Evolutionary conservation across 2,113 vertebrate genomes (phyloP).

Genomic region (Eubucco bourcierii): DNA sequence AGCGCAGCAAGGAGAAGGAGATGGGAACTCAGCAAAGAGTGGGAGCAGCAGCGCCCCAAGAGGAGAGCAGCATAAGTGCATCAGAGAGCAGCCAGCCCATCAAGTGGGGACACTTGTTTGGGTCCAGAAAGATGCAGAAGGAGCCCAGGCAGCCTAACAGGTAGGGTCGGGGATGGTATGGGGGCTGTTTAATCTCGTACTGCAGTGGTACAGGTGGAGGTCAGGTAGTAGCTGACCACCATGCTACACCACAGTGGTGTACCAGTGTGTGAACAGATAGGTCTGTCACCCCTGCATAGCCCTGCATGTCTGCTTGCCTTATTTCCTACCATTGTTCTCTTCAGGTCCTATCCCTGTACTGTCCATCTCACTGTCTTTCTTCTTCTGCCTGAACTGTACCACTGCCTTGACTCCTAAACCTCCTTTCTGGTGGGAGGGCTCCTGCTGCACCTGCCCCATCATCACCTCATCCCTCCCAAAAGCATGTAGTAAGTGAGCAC

Average conservation of each 20-base stretch:
- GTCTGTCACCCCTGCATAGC: background rate
- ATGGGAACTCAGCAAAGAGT: background rate
- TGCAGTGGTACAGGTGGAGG: background rate
- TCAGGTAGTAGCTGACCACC: fast-evolving
- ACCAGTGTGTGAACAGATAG: background rate
- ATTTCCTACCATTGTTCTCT: background rate
- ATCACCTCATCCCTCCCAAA: background rate
- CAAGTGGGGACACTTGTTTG: constrained; percentile 79
- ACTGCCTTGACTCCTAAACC: background rate
- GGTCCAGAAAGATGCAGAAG: constrained; percentile 70
- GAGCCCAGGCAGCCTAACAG: constrained; percentile 77
- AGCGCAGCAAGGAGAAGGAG: constrained; percentile 75
- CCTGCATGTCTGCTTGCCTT: background rate
- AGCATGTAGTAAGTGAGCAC: background rate
- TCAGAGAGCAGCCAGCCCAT: background rate
- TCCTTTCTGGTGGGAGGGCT: background rate
- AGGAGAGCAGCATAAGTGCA: background rate
- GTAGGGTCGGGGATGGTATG: constrained; percentile 51
- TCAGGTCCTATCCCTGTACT: background rate
- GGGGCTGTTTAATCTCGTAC: background rate
- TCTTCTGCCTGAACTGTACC: background rate
- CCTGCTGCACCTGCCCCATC: background rate
- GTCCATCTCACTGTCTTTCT: background rate
- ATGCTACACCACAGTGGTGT: background rate
- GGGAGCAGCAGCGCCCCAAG: background rate